Evolutionary conservation across 2,888 invertebrate species (phyloP).

Genomic region (Lucinisca nassula): DNA sequence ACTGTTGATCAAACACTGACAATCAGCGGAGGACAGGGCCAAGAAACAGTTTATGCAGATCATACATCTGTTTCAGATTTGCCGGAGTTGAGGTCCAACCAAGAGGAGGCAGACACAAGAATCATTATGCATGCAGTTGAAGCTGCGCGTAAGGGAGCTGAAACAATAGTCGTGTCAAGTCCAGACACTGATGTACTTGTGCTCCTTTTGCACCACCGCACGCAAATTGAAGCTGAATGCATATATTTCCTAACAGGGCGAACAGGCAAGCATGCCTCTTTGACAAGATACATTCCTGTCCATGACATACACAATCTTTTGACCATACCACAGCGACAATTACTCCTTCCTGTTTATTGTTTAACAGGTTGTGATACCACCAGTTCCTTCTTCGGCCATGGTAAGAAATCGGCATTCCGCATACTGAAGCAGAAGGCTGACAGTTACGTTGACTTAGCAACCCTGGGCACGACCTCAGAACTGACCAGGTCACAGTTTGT

Average conservation of each 20-base stretch:
- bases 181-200: background rate
- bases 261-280: too few species aligned
- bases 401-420: background rate
- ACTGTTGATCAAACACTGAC: too few species aligned
- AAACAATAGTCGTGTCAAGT: background rate
- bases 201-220: background rate
- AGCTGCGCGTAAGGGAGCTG: background rate
- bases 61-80: too few species aligned
- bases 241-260: too few species aligned
- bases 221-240: too few species aligned
- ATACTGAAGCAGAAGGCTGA: background rate
- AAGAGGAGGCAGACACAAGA: background rate
- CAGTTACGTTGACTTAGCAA: too few species aligned
- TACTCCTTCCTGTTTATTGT: background rate
- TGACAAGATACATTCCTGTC: background rate
- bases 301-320: background rate
- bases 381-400: background rate
- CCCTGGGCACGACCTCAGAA: too few species aligned
- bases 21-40: background rate
- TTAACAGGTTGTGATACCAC: background rate
- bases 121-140: background rate
- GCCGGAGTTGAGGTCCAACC: background rate
- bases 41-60: too few species aligned
- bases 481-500: too few species aligned
- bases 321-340: background rate